Base-by-base conservation (phyloP, 53 echinoderm and acorn worm species). In the Astropecten irregularis region DNA sequence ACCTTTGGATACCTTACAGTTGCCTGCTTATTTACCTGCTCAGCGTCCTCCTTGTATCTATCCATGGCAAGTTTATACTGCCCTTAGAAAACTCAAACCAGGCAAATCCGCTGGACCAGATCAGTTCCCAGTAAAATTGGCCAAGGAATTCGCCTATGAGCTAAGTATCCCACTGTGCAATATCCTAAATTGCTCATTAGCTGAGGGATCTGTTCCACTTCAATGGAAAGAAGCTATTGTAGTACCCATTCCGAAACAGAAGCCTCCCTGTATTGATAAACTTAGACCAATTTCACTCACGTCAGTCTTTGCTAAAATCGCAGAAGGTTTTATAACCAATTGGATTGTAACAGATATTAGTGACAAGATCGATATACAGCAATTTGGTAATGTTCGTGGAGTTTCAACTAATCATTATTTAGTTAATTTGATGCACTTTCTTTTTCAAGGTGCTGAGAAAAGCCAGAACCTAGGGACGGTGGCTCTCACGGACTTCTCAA, bases 101-200 rank as follows among this genome's bases (percentile, higher is more conserved):
- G 61, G 30, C 14, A 32, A 0, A 61, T 32, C 61, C 32, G 61
- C 61, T 61, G 61, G 61, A 61, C 30, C 61, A 11, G 30, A 61
- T 61, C 61, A 61, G 61, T 61, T 61, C 61, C 61, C 61, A 30
- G 61, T 14, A 2, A 61, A 61, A 29, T 61, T 61, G n/a, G n/a
- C n/a, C n/a, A 28, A n/a, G n/a, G n/a, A n/a, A n/a, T n/a, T n/a
- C n/a, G n/a, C n/a, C n/a, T n/a, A n/a, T n/a, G n/a, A n/a, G 61
- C 26, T 61, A 28, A 46, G 47, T 8, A n/a, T n/a, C n/a, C n/a
- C n/a, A n/a, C n/a, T n/a, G n/a, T n/a, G n/a, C n/a, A n/a, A n/a
- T n/a, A n/a, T n/a, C n/a, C n/a, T n/a, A 46, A 46, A 9, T 46
- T 46, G 47, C 47, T 46, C 14, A 46, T 46, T 8, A 46, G 47